These are phyloP conservation scores for Oxyruncus cristatus DNA, from an alignment of 2,113 vertebrate genomes.

Conservation along the genomic window DNA sequence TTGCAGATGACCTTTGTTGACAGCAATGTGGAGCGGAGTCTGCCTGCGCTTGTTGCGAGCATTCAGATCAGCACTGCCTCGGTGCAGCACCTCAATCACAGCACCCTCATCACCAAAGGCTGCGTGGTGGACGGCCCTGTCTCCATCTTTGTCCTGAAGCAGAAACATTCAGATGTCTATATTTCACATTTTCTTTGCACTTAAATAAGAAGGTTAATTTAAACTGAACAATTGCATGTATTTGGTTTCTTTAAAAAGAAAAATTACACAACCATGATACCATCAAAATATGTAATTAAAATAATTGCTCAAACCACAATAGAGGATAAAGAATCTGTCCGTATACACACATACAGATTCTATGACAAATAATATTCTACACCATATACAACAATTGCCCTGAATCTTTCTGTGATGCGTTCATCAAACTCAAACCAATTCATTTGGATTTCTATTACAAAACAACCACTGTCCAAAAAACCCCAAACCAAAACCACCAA, in stretches of 20 bases:
- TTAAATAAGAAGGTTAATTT: neutral
- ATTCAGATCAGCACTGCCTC: slow-evolving; percentile 94
- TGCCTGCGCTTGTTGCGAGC: slow-evolving; percentile 96
- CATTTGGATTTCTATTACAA: neutral
- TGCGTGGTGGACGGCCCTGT: slow-evolving; percentile 96
- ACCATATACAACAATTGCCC: neutral
- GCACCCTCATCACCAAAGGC: slow-evolving; percentile 96
- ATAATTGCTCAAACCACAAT: neutral
- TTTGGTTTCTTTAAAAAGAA: neutral
- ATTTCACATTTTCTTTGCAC: neutral
- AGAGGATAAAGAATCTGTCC: neutral
- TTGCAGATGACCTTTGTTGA: slow-evolving; percentile 98
- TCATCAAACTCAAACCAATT: neutral
- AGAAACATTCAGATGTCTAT: neutral
- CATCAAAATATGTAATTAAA: neutral
- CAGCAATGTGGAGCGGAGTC: slow-evolving; percentile 96
- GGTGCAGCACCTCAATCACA: slow-evolving; percentile 95
- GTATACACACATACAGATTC: neutral
- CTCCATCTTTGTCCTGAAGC: slow-evolving; percentile 94
- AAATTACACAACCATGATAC: neutral
- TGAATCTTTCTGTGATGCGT: neutral
- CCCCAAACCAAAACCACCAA: neutral
- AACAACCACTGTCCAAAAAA: neutral
- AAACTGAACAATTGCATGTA: neutral
- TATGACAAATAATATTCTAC: neutral